Evolutionary conservation across 2,888 invertebrate species (phyloP).

Genomic region (Hoplodrina blanda): DNA sequence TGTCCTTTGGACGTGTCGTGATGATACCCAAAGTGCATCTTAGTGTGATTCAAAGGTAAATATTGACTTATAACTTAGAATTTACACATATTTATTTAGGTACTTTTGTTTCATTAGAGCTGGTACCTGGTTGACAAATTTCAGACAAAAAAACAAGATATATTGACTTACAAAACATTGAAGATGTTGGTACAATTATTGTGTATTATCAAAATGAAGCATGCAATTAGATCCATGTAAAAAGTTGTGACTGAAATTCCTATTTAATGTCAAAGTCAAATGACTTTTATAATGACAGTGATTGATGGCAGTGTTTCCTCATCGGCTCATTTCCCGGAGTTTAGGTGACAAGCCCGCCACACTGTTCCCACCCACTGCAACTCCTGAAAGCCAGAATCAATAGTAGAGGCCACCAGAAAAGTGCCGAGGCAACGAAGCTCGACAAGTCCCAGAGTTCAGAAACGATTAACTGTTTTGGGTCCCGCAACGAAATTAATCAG

Average conservation of each 20-base stretch:
- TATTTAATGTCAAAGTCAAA: background rate
- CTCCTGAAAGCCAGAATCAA: no score
- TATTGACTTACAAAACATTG: background rate
- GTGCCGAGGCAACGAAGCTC: no score
- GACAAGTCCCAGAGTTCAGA: no score
- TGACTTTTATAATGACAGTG: background rate
- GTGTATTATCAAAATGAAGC: background rate
- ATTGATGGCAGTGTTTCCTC: background rate
- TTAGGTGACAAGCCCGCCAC: no score
- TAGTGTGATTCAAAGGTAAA: constrained; percentile 13
- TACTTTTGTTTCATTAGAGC: no score
- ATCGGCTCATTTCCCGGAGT: background rate
- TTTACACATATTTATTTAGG: constrained; percentile 5
- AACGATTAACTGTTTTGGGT: no score
- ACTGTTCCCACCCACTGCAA: no score
- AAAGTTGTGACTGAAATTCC: background rate
- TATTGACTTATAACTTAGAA: constrained; percentile 6
- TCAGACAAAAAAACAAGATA: background rate
- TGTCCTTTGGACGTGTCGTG: background rate
- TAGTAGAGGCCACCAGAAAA: no score
- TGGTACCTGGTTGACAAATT: no score
- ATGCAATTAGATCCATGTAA: constrained; percentile 4
- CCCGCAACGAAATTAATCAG: no score
- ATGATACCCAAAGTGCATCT: background rate
- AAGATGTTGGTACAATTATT: background rate